Evolutionary conservation across 2,888 invertebrate genomes (phyloP).

Genomic region (Corythucha ciliata): DNA sequence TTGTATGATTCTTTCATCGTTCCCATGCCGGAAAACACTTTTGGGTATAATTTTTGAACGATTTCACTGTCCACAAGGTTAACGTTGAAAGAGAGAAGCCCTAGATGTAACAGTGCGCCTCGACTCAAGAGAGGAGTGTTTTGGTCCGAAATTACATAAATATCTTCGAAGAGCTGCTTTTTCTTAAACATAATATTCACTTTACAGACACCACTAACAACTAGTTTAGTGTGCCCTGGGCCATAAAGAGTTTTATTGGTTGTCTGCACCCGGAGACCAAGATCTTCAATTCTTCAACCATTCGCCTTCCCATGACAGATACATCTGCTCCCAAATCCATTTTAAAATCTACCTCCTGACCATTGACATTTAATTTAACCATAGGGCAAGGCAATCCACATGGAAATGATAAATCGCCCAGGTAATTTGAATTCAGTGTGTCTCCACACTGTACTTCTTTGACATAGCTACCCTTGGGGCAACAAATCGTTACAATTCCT

Average conservation of each 20-base stretch:
- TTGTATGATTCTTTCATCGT: conserved; percentile 9
- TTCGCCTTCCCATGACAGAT: neutral
- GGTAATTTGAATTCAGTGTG: too few species aligned
- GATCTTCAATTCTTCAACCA: neutral
- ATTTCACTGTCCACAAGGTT: neutral
- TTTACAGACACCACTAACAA: conserved; percentile 1
- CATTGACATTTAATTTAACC: neutral
- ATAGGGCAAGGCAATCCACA: too few species aligned
- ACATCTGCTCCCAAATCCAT: conserved; percentile 2
- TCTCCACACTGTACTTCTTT: too few species aligned
- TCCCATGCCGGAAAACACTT: neutral
- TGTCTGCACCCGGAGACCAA: too few species aligned
- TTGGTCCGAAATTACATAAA: conserved; percentile 2
- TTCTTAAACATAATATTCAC: neutral
- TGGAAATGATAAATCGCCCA: too few species aligned
- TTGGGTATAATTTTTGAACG: neutral
- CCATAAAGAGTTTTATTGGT: neutral
- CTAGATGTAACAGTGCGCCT: neutral
- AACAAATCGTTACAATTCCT: too few species aligned
- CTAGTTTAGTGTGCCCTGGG: conserved; percentile 1
- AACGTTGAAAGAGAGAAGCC: neutral
- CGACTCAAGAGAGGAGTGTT: conserved; percentile 4
- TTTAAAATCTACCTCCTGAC: neutral
- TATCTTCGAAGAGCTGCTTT: neutral
- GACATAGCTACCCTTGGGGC: too few species aligned